Evolutionary conservation across 2,797 vertebrate species (phyloP).

Genomic region (Petrocephalus sullivani): DNA sequence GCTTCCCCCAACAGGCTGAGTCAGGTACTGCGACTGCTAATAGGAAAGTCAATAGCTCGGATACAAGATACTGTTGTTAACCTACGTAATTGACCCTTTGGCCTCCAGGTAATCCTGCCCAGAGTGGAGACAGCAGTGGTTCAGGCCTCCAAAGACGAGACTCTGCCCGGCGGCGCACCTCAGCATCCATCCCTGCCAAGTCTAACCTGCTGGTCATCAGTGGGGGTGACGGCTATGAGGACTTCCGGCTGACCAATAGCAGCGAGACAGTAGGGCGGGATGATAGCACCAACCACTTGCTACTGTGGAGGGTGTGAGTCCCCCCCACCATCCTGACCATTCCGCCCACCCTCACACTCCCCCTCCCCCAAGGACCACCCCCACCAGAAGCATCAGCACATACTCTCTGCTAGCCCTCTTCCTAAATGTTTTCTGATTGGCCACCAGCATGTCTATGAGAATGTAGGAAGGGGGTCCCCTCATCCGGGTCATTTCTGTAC

Average conservation of each 20-base stretch:
- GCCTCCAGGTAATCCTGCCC: slow-evolving; percentile 50
- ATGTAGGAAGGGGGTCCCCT: neutral
- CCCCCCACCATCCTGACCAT: neutral
- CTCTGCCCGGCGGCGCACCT: slow-evolving; percentile 65
- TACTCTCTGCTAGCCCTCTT: neutral
- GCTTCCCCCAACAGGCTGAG: slow-evolving; percentile 65
- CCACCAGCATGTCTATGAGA: neutral
- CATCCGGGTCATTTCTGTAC: neutral
- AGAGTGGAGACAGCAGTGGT: slow-evolving; percentile 61
- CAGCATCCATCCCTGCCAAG: slow-evolving; percentile 64
- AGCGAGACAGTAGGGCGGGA: slow-evolving; percentile 92
- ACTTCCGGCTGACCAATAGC: slow-evolving; percentile 89
- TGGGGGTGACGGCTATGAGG: slow-evolving; percentile 91
- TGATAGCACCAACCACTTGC: slow-evolving; percentile 95
- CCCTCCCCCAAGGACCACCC: neutral
- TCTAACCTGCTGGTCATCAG: slow-evolving; percentile 90
- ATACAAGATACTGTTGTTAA: neutral
- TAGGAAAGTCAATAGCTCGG: neutral
- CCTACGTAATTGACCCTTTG: neutral
- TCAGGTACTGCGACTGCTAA: slow-evolving; percentile 51
- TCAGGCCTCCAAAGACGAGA: slow-evolving; percentile 68
- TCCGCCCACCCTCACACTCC: slow-evolving; percentile 12
- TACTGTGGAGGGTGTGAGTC: slow-evolving; percentile 88
- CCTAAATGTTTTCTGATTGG: neutral
- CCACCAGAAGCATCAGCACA: neutral